Percentiles rank a stretch among this genome's conserved stretches.
These are phyloP conservation scores for Toxotes jaculatrix DNA, from an alignment of 2,113 vertebrate species.

Conservation along the genomic window DNA sequence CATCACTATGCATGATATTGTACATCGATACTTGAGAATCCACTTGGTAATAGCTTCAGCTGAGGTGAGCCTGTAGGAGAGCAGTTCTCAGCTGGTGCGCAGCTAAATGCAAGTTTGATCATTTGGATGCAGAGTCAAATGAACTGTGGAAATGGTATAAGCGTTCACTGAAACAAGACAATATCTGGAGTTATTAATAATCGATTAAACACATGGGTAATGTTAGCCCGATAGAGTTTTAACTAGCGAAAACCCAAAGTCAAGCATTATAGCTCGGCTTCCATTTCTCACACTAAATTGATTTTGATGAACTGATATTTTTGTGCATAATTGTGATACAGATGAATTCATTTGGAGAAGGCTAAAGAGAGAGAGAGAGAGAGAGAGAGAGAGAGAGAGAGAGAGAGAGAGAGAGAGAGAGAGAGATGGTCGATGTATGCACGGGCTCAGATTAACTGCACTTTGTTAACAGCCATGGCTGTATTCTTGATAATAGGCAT, in stretches of 20 bases:
- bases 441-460: slow-evolving; percentile 23
- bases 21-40: slow-evolving; percentile 28
- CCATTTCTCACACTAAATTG: slow-evolving; percentile 50
- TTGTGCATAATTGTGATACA: slow-evolving; percentile 43
- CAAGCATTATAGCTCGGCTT: slow-evolving; percentile 8
- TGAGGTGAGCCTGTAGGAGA: neutral
- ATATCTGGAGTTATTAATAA: slow-evolving; percentile 60
- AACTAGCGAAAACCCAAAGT: slow-evolving; percentile 49
- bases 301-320: slow-evolving; percentile 50
- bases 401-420: neutral
- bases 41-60: slow-evolving; percentile 21
- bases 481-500: slow-evolving; percentile 49
- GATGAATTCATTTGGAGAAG: slow-evolving; percentile 35
- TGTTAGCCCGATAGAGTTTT: slow-evolving; percentile 64
- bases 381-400: neutral
- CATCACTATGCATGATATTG: slow-evolving; percentile 44
- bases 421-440: neutral
- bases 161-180: slow-evolving; percentile 48
- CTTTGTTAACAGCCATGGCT: slow-evolving; percentile 42
- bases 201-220: slow-evolving; percentile 47
- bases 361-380: too few species aligned
- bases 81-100: slow-evolving; percentile 1
- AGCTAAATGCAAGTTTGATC: slow-evolving; percentile 47
- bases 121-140: slow-evolving; percentile 41
- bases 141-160: slow-evolving; percentile 43